These are phyloP conservation scores for Thunnus thynnus DNA, from an alignment of 2,113 vertebrate species.

Conservation along the genomic window DNA sequence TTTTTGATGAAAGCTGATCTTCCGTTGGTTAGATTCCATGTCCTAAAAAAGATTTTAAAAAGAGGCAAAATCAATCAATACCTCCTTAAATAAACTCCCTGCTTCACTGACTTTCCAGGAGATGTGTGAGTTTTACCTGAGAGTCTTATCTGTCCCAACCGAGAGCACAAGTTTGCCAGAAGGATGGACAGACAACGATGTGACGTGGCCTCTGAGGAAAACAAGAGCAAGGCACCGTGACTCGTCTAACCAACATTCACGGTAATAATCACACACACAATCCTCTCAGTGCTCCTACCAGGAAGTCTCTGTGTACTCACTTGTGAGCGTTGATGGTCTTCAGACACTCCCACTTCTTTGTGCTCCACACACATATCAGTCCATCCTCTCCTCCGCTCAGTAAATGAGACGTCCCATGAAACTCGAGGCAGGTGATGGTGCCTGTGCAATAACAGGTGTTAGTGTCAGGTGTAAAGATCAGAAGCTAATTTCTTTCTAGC, in stretches of 20 bases:
- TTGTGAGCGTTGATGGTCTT: conserved; percentile 96
- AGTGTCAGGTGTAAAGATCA: background rate
- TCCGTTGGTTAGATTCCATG: conserved; percentile 97
- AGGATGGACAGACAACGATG: conserved; percentile 94
- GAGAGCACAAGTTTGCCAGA: conserved; percentile 96
- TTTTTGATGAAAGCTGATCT: conserved; percentile 97
- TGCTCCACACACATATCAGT: conserved; percentile 94
- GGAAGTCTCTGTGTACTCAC: conserved; percentile 78
- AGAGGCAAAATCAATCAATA: background rate
- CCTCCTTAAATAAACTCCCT: accelerated
- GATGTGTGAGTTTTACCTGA: conserved; percentile 84
- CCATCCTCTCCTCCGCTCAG: conserved; percentile 96
- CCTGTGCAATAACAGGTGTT: conserved; percentile 78
- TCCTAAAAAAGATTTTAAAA: conserved; percentile 81
- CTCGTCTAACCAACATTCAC: background rate
- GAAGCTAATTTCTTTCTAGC: background rate
- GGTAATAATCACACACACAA: background rate
- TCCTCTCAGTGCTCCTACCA: background rate
- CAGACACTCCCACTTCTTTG: conserved; percentile 95
- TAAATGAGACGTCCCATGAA: conserved; percentile 90
- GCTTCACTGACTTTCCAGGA: background rate
- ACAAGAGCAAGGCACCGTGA: background rate
- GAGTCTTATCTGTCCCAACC: conserved; percentile 95
- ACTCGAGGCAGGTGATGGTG: conserved; percentile 94
- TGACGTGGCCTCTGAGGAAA: conserved; percentile 89